Percentiles rank a stretch among this genome's conserved stretches.
Conservation (phyloP, 2,113 vertebrate genomes). For the Bothrops jararaca region DNA sequence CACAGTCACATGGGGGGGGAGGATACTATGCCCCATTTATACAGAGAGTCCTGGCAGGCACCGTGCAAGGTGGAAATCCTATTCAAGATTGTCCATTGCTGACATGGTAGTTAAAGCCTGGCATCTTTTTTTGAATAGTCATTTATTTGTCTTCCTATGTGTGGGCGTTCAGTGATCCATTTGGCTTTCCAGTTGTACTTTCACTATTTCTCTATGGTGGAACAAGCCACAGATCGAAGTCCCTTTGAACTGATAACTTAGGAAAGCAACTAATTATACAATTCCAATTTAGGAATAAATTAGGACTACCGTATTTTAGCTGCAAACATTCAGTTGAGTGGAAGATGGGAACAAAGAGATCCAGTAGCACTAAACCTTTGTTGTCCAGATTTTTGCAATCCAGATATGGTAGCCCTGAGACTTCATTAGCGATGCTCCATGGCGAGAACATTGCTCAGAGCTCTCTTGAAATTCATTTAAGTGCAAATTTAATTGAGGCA, state of each 20-base stretch:
- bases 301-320: background rate
- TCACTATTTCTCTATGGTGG: background rate
- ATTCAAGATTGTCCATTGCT: background rate
- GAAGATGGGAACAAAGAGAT: background rate
- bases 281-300: background rate
- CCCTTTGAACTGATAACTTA: background rate
- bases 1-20: background rate
- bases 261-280: background rate
- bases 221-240: background rate
- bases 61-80: background rate
- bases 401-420: background rate
- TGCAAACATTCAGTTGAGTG: background rate
- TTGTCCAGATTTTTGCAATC: background rate
- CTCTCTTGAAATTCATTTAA: background rate
- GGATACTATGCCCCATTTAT: background rate
- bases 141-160: background rate
- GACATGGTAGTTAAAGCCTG: background rate
- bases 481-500: background rate
- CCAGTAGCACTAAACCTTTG: background rate
- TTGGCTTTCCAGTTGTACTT: background rate
- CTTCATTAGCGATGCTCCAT: background rate
- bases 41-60: background rate
- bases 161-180: background rate
- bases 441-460: background rate
- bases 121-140: background rate